A percentile compares a stretch with the other conserved stretches of the same genome.
Evolutionary conservation across 2,113 vertebrate genomes (phyloP).

Genomic region (Verasper variegatus): DNA sequence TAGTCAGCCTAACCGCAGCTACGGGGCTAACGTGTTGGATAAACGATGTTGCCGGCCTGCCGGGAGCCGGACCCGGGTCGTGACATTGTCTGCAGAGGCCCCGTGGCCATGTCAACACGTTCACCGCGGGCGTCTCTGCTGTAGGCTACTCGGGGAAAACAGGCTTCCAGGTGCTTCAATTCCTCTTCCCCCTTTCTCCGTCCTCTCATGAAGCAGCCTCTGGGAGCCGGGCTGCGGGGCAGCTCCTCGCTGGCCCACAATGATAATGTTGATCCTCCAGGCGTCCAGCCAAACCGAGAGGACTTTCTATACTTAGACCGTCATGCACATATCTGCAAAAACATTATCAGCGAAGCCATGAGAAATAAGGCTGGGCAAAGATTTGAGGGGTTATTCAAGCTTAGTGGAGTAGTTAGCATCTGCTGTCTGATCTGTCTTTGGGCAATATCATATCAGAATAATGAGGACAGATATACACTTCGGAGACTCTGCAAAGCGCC

Average conservation of each 20-base stretch:
- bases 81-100: conserved; percentile 59
- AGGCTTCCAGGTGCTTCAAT: conserved; percentile 56
- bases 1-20: conserved; percentile 49
- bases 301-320: conserved; percentile 68
- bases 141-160: not conserved
- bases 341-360: conserved; percentile 46
- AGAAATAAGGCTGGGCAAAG: conserved; percentile 61
- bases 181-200: conserved; percentile 36
- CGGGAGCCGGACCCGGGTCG: conserved; percentile 47
- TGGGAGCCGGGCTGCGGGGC: conserved; percentile 60
- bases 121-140: conserved; percentile 40
- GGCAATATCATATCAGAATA: conserved; percentile 72
- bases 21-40: conserved; percentile 55
- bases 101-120: conserved; percentile 53
- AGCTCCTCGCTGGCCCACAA: conserved; percentile 59
- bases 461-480: conserved; percentile 72
- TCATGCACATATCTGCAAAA: conserved; percentile 68
- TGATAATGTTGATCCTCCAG: conserved; percentile 72
- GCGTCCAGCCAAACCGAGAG: conserved; percentile 57
- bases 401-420: conserved; percentile 70
- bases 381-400: conserved; percentile 68
- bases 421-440: conserved; percentile 69
- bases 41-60: conserved; percentile 43
- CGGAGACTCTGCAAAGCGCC: conserved; percentile 53
- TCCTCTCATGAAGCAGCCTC: conserved; percentile 64